Conservation (phyloP, 1,140 invertebrate genomes). For the Diachasmimorpha longicaudata region DNA sequence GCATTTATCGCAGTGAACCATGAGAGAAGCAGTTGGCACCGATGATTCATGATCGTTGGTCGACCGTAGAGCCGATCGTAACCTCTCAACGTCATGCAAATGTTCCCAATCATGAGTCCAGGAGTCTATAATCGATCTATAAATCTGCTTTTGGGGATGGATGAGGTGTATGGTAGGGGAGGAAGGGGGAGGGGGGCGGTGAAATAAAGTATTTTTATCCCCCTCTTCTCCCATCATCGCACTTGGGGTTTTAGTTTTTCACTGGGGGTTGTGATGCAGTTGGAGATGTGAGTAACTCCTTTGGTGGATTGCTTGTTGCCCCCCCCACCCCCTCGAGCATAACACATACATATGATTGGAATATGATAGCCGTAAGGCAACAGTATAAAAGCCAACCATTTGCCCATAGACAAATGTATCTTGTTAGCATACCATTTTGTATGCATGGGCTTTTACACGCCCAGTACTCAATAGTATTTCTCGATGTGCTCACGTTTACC, state of each 20-base stretch:
- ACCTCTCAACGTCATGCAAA: conserved; percentile 57
- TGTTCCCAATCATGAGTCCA: conserved; percentile 58
- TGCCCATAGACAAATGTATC: conserved; percentile 57
- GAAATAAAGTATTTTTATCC: conserved; percentile 20
- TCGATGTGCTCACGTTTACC: background rate
- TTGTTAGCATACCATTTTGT: conserved; percentile 56
- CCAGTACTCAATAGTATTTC: background rate
- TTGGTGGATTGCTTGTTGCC: background rate
- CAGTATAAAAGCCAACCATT: conserved; percentile 38
- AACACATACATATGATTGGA: background rate
- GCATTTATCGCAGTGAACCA: conserved; percentile 56
- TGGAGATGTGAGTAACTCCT: conserved; percentile 1
- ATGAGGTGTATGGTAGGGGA: too few species aligned
- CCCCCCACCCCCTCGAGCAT: background rate
- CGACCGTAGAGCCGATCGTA: background rate
- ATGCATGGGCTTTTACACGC: conserved; percentile 49
- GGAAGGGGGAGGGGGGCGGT: conserved; percentile 31
- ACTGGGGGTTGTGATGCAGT: background rate
- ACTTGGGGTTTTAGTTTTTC: background rate
- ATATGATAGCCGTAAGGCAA: conserved; percentile 17
- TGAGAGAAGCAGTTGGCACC: conserved; percentile 55
- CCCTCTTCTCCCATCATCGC: too few species aligned
- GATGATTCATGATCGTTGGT: conserved; percentile 53
- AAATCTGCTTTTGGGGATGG: conserved; percentile 55
- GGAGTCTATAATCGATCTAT: conserved; percentile 62